Base-by-base conservation (phyloP, 2,113 vertebrate genomes). In the Pollimyrus isidori region DNA sequence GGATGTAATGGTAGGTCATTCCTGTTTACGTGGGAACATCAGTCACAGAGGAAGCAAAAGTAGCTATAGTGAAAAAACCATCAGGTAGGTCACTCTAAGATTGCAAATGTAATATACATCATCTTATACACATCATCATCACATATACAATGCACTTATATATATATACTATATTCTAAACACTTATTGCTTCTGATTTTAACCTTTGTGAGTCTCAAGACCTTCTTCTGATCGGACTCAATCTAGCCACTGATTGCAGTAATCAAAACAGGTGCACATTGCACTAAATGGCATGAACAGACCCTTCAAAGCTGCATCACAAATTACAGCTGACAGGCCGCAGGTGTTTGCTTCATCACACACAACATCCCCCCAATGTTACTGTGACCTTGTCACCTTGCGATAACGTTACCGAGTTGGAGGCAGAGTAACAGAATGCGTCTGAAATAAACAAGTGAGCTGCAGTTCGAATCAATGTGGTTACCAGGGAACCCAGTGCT, bases 241-340 rank as follows among this genome's bases (percentile, higher is more conserved):
- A n/a, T 56, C 49, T 35, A 19, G 85, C 39, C 49, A n/a, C 4
- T 53, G 50, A 39, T 39, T 56, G 49, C 85, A 7, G 50, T 17
- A 9, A n/a, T 86, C 39, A 15, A 86, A 52, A 13, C 49, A 86
- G 49, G 26, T 87, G 48, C 50, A 49, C 85, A 39, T 35, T 56
- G 85, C 50, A 87, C 23, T 50, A n/a, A 26, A n/a, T 46, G 83
- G 48, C 83, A 9, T 26, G n/a, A 53, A 39, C 45, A 26, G 50
- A 53, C 49, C 85, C 85, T 53, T 52, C 85, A 52, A 11, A 30
- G n/a, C 45, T 23, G 82, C 82, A n/a, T 48, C 26, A 39, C 50
- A 53, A 87, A 87, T 87, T 87, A 87, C n/a, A 87, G 85, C n/a
- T 48, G 50, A 53, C 85, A 87, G 49, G 30, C 85, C 85, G n/a